Base-by-base conservation (phyloP, 2,888 invertebrate genomes). In the Rapana venosa region DNA sequence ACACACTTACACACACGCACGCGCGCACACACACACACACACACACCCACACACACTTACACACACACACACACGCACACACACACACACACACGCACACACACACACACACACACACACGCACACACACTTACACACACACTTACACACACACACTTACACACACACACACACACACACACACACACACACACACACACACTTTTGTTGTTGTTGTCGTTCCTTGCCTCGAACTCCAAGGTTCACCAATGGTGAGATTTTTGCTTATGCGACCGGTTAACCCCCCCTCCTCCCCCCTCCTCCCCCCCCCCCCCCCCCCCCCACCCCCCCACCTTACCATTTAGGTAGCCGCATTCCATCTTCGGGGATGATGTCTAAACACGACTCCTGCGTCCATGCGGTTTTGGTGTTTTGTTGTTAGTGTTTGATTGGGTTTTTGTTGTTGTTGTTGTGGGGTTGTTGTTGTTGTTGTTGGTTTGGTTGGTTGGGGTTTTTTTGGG, bases 271-370 rank as follows among this genome's bases (percentile, higher is more conserved):
- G 22, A 13, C 22, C 13, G 61, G 15, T 13, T 13, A 58, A 8
- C 58, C 58, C 58, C 15, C 58, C 58, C 58, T 58, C 58, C 15
- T 61, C 61, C n/a, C 11, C n/a, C 77, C n/a, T 11, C 30, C 30
- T 74, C 22, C 74, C 22, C n/a, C 5, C 74, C 5, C 5, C 74
- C 6, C 6, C 74, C 30, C 91, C 87, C 61, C 92, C 92, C 92
- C 92, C 95, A 96, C 91, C 95, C 96, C 26, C n/a, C n/a, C n/a
- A n/a, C n/a, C n/a, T n/a, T n/a, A 47, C 2, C 8, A 47, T 47
- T 47, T 47, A n/a, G 47, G 47, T 47, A 47, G 47, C 47, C 2
- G 47, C 4, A 47, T 47, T 47, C 2, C 47, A 47, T 8, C 47
- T 47, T 47, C 47, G 47, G 47, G 2, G 47, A 47, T n/a, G n/a